Conservation (phyloP, 2,113 vertebrate genomes). For the Peucedramus taeniatus region DNA sequence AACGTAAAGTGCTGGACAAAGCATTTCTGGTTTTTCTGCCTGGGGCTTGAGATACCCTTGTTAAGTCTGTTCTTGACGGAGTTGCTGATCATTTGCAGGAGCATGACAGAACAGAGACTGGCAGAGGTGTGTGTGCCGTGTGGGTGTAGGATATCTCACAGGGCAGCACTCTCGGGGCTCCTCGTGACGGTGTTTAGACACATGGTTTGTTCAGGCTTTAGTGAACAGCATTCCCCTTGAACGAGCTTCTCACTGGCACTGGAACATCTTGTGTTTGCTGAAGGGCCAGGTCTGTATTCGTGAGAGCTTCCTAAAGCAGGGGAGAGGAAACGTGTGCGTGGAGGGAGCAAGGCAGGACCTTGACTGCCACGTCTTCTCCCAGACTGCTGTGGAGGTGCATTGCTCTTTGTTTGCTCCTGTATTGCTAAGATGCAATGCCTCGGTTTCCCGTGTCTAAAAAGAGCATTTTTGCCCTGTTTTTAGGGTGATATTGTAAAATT, state of each 20-base stretch:
- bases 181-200: not conserved
- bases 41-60: not conserved
- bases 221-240: not conserved
- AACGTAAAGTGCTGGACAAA: not conserved
- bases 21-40: not conserved
- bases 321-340: accelerated
- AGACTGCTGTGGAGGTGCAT: not conserved
- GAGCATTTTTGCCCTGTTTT: not conserved
- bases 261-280: not conserved
- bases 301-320: not conserved
- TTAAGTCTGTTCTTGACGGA: not conserved
- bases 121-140: not conserved
- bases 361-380: not conserved
- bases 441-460: accelerated
- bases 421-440: not conserved
- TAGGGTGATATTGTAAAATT: not conserved
- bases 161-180: not conserved
- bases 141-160: not conserved
- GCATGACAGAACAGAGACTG: not conserved
- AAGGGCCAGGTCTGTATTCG: not conserved
- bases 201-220: not conserved
- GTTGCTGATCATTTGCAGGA: not conserved
- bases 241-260: not conserved
- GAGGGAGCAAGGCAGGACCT: not conserved
- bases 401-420: accelerated